Conservation (phyloP, 1,140 invertebrate species). For the Pseudoatta argentina region DNA sequence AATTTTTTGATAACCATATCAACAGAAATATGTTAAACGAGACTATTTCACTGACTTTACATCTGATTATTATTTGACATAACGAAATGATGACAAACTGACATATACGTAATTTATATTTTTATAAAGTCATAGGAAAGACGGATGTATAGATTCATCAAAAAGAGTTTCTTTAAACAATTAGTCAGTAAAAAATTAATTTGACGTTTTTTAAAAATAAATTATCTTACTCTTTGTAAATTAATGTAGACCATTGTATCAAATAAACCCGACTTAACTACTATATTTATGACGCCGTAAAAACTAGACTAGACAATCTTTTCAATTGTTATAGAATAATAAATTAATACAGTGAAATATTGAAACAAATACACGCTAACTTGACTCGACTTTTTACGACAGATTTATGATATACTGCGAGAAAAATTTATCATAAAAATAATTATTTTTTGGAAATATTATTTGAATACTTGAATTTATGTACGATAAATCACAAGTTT, state of each 20-base stretch:
- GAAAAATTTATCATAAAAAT: background rate
- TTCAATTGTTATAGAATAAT: background rate
- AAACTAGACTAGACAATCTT: conserved; percentile 2
- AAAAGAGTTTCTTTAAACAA: conserved; percentile 10
- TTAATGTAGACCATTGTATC: background rate
- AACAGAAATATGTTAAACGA: background rate
- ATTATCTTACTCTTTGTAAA: background rate
- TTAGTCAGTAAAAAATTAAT: background rate
- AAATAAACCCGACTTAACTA: conserved; percentile 11
- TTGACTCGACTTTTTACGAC: conserved; percentile 25
- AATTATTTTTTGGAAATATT: background rate
- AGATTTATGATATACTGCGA: background rate
- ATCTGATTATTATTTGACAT: background rate
- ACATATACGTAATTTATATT: background rate
- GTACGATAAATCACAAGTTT: background rate
- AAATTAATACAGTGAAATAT: background rate
- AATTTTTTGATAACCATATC: background rate
- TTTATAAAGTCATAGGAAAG: background rate
- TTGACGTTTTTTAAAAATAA: background rate
- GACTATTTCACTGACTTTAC: conserved; percentile 13
- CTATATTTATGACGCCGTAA: conserved; percentile 24
- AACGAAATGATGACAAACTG: conserved; percentile 14
- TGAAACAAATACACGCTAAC: background rate
- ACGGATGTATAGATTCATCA: background rate
- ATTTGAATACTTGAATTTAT: conserved; percentile 3